Evolutionary conservation across 2,888 invertebrate genomes (phyloP), one percentile per base, ranked within the genome.

Genomic region (Pimpla rufipes): DNA sequence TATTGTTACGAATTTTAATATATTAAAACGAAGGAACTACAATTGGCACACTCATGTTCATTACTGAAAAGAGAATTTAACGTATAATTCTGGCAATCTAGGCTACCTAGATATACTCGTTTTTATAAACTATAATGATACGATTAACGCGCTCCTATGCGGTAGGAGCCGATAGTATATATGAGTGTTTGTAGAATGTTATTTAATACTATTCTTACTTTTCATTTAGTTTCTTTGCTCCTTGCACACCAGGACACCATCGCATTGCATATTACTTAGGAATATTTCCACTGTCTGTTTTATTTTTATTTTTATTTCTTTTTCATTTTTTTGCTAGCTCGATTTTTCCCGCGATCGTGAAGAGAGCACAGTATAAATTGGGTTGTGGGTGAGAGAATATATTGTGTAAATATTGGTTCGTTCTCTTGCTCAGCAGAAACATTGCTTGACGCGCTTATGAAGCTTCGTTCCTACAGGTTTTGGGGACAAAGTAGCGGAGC

Each of bases 331-430:
- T 74, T 47, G 59, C 80, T 64, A 78, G 74, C 50, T 66, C 66
- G 62, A 70, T 16, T 68, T 71, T 73, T 59, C 57, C 62, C 79
- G 23, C 57, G 50, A 47, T 59, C 18, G 16, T 29, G 37, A 66
- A 37, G 35, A 52, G 13, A 35, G 57, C 57, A 35, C 16, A 59
- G 23, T 55, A 55, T 55, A 55, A 55, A 29, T 62, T 47, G 10
- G 42, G 18, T 57, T 37, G 74, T 62, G 70, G 81, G 82, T 59
- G 83, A 87, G 87, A 89, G 89, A 88, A 88, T 88, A 83, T 88
- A 86, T 88, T 89, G 79, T 91, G 90, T 90, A 90, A 89, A 91
- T 90, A 90, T 89, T 89, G 89, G 89, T 89, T 89, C 82, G 81
- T 89, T 88, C 89, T 89, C 87, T 88, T 87, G 86, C 82, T 87